Evolutionary conservation across 2,888 invertebrate genomes (phyloP).

Genomic region (Blera fallax): DNA sequence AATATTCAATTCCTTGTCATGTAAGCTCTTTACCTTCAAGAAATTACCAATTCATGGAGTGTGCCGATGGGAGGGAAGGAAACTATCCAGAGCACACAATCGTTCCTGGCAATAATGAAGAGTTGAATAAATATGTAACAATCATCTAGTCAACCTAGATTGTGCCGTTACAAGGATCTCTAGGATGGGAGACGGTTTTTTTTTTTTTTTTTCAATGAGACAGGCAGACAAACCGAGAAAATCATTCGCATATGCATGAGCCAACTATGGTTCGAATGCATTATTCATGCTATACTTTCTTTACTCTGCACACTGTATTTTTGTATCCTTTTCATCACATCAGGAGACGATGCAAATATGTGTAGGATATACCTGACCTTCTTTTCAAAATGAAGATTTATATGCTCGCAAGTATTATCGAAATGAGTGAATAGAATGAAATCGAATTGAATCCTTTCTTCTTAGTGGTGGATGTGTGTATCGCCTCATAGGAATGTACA

Average conservation of each 20-base stretch:
- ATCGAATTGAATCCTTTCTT: not conserved
- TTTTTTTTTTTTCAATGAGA: not conserved
- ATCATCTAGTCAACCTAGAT: conserved; percentile 51
- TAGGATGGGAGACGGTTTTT: not conserved
- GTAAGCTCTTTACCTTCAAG: not conserved
- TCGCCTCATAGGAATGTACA: not conserved
- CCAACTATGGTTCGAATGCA: conserved; percentile 63
- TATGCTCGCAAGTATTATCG: conserved; percentile 1
- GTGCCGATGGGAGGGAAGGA: conserved; percentile 14
- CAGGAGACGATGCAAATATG: conserved; percentile 12
- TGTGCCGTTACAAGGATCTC: conserved; percentile 24
- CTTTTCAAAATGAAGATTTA: conserved; percentile 1
- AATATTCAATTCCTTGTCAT: conserved; percentile 41
- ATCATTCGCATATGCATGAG: conserved; percentile 69
- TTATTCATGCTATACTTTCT: conserved; percentile 59
- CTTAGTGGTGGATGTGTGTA: not conserved
- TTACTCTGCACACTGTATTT: conserved; percentile 4
- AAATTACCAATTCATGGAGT: conserved; percentile 63
- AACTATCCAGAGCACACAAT: conserved; percentile 33
- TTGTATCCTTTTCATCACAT: conserved; percentile 26
- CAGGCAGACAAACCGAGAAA: conserved; percentile 8
- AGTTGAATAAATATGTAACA: conserved; percentile 66
- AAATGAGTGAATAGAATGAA: conserved; percentile 20
- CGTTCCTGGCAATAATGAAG: conserved; percentile 54
- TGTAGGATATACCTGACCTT: conserved; percentile 35